Conservation (phyloP, 2,797 vertebrate genomes). For the Manis pentadactyla region DNA sequence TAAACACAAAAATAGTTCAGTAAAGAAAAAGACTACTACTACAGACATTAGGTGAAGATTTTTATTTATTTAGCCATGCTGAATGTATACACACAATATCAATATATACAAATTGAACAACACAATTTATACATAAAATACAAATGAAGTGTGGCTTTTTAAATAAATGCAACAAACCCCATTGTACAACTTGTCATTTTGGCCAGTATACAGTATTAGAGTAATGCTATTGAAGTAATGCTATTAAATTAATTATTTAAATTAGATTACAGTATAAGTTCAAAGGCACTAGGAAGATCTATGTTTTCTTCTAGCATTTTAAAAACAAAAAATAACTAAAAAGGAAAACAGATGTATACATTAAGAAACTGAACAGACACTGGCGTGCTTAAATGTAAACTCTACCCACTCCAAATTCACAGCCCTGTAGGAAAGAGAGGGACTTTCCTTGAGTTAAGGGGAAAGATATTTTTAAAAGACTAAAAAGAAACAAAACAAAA, state of each 20-base stretch:
- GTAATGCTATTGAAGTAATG: conserved; percentile 47
- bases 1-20: neutral
- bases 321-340: conserved; percentile 72
- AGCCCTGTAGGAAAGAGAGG: conserved; percentile 20
- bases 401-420: conserved; percentile 45
- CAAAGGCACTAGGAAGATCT: conserved; percentile 85
- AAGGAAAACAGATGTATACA: conserved; percentile 56
- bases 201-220: conserved; percentile 61
- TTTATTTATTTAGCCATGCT: conserved; percentile 88
- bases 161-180: conserved; percentile 73
- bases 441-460: neutral
- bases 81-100: conserved; percentile 76
- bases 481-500: conserved; percentile 31
- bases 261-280: conserved; percentile 72
- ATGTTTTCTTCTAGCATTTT: conserved; percentile 74
- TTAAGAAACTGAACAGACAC: conserved; percentile 58
- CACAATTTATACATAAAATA: conserved; percentile 77
- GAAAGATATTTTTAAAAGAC: conserved; percentile 44
- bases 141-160: conserved; percentile 66
- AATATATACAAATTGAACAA: conserved; percentile 82
- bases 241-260: conserved; percentile 65
- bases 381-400: conserved; percentile 49
- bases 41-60: conserved; percentile 40
- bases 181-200: conserved; percentile 57
- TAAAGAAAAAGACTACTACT: neutral